These are phyloP conservation scores for Lerema accius DNA, from an alignment of 1,140 invertebrate genomes.

Conservation along the genomic window DNA sequence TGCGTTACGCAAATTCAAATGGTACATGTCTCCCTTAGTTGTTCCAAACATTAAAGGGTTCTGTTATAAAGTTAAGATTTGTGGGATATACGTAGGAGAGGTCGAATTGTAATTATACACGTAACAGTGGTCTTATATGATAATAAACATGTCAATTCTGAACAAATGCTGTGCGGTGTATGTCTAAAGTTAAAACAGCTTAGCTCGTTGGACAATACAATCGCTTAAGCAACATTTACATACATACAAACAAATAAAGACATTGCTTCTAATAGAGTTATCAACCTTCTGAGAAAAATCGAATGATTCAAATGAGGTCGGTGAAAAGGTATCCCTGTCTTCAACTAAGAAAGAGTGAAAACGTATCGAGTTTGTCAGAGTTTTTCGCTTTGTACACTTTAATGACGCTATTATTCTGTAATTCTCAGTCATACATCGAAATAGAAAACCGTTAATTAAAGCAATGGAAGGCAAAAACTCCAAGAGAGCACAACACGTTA, in stretches of 20 bases:
- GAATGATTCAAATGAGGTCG: constrained; percentile 44
- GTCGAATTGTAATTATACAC: neutral
- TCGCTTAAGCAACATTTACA: constrained; percentile 6
- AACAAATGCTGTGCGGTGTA: neutral
- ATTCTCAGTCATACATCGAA: constrained; percentile 61
- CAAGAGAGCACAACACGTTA: constrained; percentile 15
- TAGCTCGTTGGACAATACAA: constrained; percentile 12
- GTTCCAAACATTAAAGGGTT: no score
- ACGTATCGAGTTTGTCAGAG: constrained; percentile 37
- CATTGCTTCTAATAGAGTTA: constrained; percentile 8
- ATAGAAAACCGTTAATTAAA: constrained; percentile 69
- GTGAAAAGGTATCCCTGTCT: constrained; percentile 37
- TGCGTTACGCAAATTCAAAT: no score
- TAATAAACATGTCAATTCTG: constrained; percentile 9
- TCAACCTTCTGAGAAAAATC: constrained; percentile 33
- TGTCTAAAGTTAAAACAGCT: constrained; percentile 1
- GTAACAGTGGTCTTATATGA: neutral
- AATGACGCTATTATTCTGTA: constrained; percentile 60
- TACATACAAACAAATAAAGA: neutral
- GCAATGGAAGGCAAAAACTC: constrained; percentile 28
- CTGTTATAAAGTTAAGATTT: no score
- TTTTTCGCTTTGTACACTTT: constrained; percentile 44
- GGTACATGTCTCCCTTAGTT: no score
- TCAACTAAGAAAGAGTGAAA: constrained; percentile 60
- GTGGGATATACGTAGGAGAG: no score